phyloP scores from a whole-genome alignment of 30 jellyfish, hydroid and myxozoan species.

The Morbakka virulenta region DNA sequence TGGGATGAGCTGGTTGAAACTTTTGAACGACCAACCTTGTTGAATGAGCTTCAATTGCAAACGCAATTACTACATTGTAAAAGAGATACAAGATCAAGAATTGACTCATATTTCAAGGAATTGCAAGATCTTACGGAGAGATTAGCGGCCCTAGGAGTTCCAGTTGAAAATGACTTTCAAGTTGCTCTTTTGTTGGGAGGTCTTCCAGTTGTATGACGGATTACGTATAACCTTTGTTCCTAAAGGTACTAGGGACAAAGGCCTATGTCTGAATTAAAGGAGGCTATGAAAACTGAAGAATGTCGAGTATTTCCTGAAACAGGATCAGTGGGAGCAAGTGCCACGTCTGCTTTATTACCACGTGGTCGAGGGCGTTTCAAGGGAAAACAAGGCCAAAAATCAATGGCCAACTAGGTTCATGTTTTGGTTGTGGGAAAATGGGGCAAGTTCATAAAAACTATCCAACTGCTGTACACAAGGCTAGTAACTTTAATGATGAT shows the following conservation, averaged over 20 bases:
- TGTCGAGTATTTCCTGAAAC: background rate
- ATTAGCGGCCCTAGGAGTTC: no score
- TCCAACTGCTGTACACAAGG: conserved; percentile 11
- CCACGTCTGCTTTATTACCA: background rate
- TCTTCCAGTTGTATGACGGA: background rate
- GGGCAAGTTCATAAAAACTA: conserved; percentile 29
- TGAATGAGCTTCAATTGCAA: no score
- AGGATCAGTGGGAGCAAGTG: background rate
- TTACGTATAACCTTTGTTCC: background rate
- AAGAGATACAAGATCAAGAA: no score
- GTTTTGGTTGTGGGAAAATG: conserved; percentile 33
- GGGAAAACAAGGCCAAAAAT: background rate
- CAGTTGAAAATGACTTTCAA: no score
- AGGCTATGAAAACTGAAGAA: background rate
- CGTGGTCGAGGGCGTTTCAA: background rate
- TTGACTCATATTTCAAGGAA: no score
- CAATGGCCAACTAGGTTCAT: conserved; percentile 25
- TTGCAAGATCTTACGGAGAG: no score
- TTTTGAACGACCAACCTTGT: no score
- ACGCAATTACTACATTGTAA: no score
- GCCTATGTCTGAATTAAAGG: background rate
- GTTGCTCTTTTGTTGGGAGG: background rate
- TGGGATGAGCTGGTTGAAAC: no score
- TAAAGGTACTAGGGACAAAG: background rate
- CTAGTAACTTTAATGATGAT: conserved; percentile 14